phyloP scores from a whole-genome alignment of 2,797 vertebrate genomes.

The Myripristis jacobus region DNA sequence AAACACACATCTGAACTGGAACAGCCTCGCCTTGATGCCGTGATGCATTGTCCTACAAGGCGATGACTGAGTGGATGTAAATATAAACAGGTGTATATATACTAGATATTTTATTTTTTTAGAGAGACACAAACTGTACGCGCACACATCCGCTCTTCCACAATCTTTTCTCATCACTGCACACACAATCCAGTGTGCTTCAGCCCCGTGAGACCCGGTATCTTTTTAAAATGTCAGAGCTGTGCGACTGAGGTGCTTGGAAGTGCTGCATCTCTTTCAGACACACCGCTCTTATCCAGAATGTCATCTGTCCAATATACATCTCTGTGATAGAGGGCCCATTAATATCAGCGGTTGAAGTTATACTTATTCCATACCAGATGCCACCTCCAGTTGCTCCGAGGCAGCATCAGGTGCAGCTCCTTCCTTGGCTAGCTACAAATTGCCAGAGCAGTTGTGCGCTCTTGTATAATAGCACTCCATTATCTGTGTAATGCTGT shows the following conservation, averaged over 20 bases:
- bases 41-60: conserved; percentile 20
- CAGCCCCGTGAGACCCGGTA: background rate
- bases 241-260: background rate
- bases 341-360: conserved; percentile 6
- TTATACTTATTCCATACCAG: conserved; percentile 13
- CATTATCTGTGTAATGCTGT: background rate
- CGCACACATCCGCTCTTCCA: background rate
- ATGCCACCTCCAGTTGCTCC: conserved; percentile 20
- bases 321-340: conserved; percentile 12
- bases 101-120: background rate
- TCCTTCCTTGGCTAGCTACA: background rate
- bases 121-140: background rate
- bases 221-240: conserved; percentile 16
- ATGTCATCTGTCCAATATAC: conserved; percentile 19
- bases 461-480: background rate
- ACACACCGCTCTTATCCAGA: conserved; percentile 16
- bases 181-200: conserved; percentile 5
- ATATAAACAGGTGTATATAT: conserved; percentile 45
- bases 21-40: conserved; percentile 62
- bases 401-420: conserved; percentile 11
- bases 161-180: conserved; percentile 8
- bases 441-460: background rate
- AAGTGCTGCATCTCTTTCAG: background rate
- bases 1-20: conserved; percentile 48
- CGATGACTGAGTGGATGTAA: conserved; percentile 50